Percentiles rank a stretch among this genome's conserved stretches.
Conservation (phyloP, 2,113 vertebrate species). For the Romanogobio albipinnatus region DNA sequence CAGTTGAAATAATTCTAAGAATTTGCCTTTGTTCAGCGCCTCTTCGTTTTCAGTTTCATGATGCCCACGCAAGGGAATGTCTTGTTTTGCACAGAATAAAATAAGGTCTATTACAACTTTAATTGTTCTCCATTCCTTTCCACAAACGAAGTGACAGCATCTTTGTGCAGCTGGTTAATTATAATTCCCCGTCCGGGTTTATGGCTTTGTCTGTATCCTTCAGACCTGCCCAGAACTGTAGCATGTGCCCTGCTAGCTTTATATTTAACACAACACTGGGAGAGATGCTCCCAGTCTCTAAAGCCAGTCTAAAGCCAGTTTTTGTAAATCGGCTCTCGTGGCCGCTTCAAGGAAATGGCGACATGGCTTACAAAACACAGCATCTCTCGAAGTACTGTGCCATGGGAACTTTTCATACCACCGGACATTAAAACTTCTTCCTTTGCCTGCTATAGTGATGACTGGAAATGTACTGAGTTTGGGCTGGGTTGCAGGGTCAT, state of each 20-base stretch:
- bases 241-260: not conserved
- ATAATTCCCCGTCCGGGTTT: not conserved
- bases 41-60: not conserved
- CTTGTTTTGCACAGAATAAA: not conserved
- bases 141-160: not conserved
- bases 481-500: no score
- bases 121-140: conserved; percentile 12
- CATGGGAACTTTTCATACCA: no score
- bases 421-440: no score
- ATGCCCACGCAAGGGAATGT: not conserved
- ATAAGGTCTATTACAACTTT: not conserved
- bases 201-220: not conserved
- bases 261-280: not conserved
- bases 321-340: not conserved
- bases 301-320: not conserved
- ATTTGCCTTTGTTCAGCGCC: no score
- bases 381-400: no score
- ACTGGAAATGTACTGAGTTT: no score
- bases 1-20: no score
- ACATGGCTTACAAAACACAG: not conserved
- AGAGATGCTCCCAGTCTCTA: not conserved
- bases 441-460: no score
- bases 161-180: not conserved
- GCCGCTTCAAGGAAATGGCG: not conserved
- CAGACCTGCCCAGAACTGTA: not conserved